phyloP scores from a whole-genome alignment of 2,888 invertebrate species.

The Dilophus febrilis region DNA sequence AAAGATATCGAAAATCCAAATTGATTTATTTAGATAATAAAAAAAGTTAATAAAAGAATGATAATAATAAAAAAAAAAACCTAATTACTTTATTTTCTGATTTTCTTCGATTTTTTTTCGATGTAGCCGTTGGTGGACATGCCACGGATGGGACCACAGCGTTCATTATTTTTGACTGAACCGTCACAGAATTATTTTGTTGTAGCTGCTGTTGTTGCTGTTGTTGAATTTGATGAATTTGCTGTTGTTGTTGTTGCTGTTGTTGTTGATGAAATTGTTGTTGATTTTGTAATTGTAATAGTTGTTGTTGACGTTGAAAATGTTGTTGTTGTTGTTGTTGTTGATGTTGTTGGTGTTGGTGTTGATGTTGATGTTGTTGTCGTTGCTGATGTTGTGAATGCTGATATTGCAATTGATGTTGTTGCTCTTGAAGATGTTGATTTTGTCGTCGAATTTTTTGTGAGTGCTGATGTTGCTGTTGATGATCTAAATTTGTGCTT shows the following conservation, averaged over 20 bases:
- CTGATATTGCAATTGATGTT: conserved; percentile 16
- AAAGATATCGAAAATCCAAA: no score
- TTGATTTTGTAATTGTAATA: not conserved
- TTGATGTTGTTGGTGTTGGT: conserved; percentile 4
- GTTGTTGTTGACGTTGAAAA: no score
- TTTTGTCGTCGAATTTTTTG: conserved; percentile 5
- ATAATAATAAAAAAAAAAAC: no score
- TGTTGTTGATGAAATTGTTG: conserved; percentile 23
- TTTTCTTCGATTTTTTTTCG: conserved; percentile 54
- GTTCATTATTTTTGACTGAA: conserved; percentile 29
- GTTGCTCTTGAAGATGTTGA: conserved; percentile 11
- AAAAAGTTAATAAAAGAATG: no score
- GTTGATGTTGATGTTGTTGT: conserved; percentile 19
- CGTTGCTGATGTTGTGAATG: conserved; percentile 27
- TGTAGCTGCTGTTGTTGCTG: conserved; percentile 8
- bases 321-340: not conserved
- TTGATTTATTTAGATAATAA: no score
- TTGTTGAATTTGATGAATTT: conserved; percentile 21
- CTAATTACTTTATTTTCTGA: conserved; percentile 42
- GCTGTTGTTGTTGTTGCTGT: conserved; percentile 28
- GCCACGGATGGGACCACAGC: conserved; percentile 31
- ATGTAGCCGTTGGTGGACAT: conserved; percentile 35
- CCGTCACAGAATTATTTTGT: conserved; percentile 12
- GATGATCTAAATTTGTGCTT: conserved; percentile 27
- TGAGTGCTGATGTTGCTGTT: conserved; percentile 19